These are phyloP conservation scores for Micrasema longulum DNA, from an alignment of 1,140 invertebrate species.

Conservation along the genomic window DNA sequence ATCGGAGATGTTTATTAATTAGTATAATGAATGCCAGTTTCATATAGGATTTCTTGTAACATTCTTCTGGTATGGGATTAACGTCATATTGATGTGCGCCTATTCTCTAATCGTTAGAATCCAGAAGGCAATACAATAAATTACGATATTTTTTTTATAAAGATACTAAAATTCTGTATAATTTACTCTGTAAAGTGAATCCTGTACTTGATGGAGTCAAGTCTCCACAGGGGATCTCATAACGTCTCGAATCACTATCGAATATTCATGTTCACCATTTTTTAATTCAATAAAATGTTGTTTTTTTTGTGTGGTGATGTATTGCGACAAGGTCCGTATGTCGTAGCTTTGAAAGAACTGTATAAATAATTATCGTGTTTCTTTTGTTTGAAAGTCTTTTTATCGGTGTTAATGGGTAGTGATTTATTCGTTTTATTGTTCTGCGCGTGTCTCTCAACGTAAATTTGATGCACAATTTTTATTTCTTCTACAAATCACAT, in stretches of 20 bases:
- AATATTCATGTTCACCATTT: conserved; percentile 19
- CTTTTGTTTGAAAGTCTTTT: neutral
- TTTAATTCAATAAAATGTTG: conserved; percentile 30
- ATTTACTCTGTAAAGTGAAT: too few relatives aligned
- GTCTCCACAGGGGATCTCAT: conserved; percentile 28
- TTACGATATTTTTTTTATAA: conserved; percentile 3
- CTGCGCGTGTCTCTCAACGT: too few relatives aligned
- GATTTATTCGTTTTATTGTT: too few relatives aligned
- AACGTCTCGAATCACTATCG: conserved; percentile 27
- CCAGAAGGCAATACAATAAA: conserved; percentile 22
- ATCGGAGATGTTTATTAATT: conserved; percentile 2
- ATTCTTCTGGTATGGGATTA: neutral
- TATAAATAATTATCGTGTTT: conserved; percentile 1
- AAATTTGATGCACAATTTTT: too few relatives aligned
- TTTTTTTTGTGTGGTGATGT: conserved; percentile 28
- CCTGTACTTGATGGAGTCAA: neutral
- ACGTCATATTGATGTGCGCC: conserved; percentile 23
- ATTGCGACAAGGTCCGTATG: conserved; percentile 21
- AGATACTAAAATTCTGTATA: conserved; percentile 3
- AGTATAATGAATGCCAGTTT: neutral
- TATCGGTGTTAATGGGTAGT: too few relatives aligned
- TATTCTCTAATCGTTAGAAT: conserved; percentile 6
- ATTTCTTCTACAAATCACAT: too few relatives aligned
- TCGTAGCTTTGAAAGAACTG: conserved; percentile 10
- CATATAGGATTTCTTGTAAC: too few relatives aligned